Base-by-base conservation (phyloP, 2,888 invertebrate species). In the Chloroclysta siterata region DNA sequence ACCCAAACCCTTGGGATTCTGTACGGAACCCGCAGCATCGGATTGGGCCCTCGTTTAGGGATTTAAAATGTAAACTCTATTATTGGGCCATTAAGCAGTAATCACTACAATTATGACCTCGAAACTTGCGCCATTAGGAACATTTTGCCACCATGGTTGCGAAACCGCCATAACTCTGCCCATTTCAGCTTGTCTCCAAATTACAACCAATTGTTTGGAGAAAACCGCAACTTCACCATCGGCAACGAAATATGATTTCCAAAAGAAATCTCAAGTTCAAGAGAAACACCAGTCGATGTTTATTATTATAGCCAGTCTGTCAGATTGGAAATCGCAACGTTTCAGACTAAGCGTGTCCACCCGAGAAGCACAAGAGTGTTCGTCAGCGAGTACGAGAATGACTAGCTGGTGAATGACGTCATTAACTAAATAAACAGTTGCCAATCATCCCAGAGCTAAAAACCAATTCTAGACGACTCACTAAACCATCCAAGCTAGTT, bases 261-360 rank as follows among this genome's bases (percentile, higher is more conserved):
- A 74, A 81, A 79, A 79, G 77, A 81, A 82, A 84, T 72, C 75
- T 78, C 80, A 81, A 82, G 81, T 85, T 83, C 79, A 81, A 75
- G 79, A 74, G 64, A 75, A 77, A 36, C 28, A 48, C 47, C 14
- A 47, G 33, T 50, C 46, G 6, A 61, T n/a, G 5, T 17, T 3
- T 29, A 47, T 17, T 22, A n/a, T n/a, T n/a, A n/a, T n/a, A n/a
- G n/a, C n/a, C n/a, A n/a, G n/a, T n/a, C n/a, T n/a, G n/a, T n/a
- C n/a, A n/a, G n/a, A n/a, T n/a, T n/a, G n/a, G n/a, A 36, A 36
- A 36, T 36, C 36, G 36, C 3, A 39, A 11, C 11, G 33, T 36
- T 36, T 6, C 36, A 36, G 36, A 11, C 36, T 39, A 39, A 39
- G 3, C 6, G 8, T 8, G 8, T 6, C 33, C 5, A 33, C 33